Base-by-base conservation (phyloP, 2,113 vertebrate species). In the Mormyrus iriodes region DNA sequence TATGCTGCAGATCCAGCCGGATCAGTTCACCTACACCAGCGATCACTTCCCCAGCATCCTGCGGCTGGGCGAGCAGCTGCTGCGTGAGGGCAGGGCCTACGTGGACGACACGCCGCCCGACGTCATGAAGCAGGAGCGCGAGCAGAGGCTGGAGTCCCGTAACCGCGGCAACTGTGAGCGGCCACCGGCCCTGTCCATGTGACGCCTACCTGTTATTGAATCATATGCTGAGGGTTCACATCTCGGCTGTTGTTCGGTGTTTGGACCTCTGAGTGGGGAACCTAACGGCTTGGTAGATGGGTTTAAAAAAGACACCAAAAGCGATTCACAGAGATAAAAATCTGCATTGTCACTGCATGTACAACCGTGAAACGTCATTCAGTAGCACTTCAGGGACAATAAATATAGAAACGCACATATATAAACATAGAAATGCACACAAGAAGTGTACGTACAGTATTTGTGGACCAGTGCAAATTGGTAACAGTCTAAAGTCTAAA, bases 11-110 rank as follows among this genome's bases (percentile, higher is more conserved):
- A 99, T 99, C 93, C 96, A 96, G 82, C 98, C 98, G 7, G 98
- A 99, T 94, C 97, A 98, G 91, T 99, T 99, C 94, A 99, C 98
- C 82, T 99, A 98, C 90, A 99, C 98, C 87, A 99, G 98, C 0
- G 98, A 99, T 93, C 97, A 99, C 92, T 99, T 99, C 92, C 95
- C 96, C 92, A 95, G 87, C 52, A 99, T 99, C 91, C 96, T 97
- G 95, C 93, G 93, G 24, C 95, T 97, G 86, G 98, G 95, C 0
- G 98, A 99, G 87, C 96, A 99, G 91, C 95, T 99, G 52, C 97
- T 99, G 82, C 69, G 92, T 0, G 97, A 99, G 92, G 98, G 97
- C 48, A 98, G 97, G 88, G 98, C 98, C 0, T 99, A 99, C 92
- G 97, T 98, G 86, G 98, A 99, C 53, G 94, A 99, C 90, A 99